Percentiles rank a stretch among this genome's conserved stretches.
phyloP scores from a whole-genome alignment of 2,113 vertebrate species.

The Pardalotus punctatus region DNA sequence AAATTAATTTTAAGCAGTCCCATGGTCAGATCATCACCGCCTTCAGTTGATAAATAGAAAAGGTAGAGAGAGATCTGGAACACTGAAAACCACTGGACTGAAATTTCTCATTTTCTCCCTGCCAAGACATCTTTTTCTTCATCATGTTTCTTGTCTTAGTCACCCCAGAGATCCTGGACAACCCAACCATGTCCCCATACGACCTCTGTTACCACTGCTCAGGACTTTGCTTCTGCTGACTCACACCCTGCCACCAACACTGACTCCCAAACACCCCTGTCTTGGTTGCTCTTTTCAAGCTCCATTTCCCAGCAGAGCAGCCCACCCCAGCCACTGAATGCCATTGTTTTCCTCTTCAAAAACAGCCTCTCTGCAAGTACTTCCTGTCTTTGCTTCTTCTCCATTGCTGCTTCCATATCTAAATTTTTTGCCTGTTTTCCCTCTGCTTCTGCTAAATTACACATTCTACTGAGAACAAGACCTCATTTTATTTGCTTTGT shows the following conservation, averaged over 20 bases:
- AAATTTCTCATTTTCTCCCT: background rate
- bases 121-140: background rate
- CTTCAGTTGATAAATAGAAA: background rate
- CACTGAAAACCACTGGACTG: background rate
- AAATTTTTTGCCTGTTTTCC: background rate
- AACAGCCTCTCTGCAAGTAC: background rate
- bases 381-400: background rate
- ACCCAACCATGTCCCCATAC: background rate
- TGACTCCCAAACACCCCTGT: background rate
- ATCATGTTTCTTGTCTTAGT: background rate
- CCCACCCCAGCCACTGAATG: background rate
- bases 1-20: background rate
- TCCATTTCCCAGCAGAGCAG: background rate
- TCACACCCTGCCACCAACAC: background rate
- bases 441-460: background rate
- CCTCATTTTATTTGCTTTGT: slow-evolving; percentile 6
- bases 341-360: background rate
- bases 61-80: background rate
- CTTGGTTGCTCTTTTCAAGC: background rate
- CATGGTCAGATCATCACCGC: accelerated
- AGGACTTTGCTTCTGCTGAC: background rate
- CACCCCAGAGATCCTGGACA: background rate
- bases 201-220: background rate
- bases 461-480: background rate
- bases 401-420: background rate